Evolutionary conservation across 2,888 invertebrate genomes (phyloP), one percentile per base, ranked within the genome.

Genomic region (Labia minor): DNA sequence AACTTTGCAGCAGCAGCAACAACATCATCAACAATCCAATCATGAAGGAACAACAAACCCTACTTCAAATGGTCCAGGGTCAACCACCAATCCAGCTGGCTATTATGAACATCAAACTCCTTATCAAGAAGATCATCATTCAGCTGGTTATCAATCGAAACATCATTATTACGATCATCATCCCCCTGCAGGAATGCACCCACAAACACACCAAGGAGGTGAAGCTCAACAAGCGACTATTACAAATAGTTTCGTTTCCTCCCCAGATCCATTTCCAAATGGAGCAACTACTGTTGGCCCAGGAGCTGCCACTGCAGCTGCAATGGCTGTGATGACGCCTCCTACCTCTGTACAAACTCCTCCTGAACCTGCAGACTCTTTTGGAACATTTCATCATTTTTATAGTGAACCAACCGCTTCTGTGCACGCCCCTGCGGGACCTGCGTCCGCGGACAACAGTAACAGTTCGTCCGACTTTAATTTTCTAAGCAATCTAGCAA

Each of bases 401-500:
- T 89, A 89, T 76, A 74, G 74, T 16, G 78, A 79, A 72, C 75
- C 70, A 65, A 81, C 83, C 67, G 81, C 81, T 68, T 81, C 78
- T 68, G 81, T 68, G 21, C 37, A 68, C 19, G 37, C 66, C 14
- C 19, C 65, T 64, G 63, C 68, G 21, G n/a, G 63, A 21, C 69
- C 67, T 33, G 77, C 77, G 11, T 77, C 84, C 19, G 86, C 88
- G 64, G 91, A 92, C 74, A 91, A 91, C 78, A 91, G 90, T 73
- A 92, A 92, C 77, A 91, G 90, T 76, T 92, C 92, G n/a, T 92
- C 93, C 26, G 94, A 94, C 78, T 94, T 94, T 79, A 94, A 94
- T 78, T 95, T 95, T 77, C 83, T 95, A 70, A 92, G 92, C 79
- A 94, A 91, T 77, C 81, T 94, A 75, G 92, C 93, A 70, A 94